Conservation (phyloP, 2,888 invertebrate species). For the Seira musarum region DNA sequence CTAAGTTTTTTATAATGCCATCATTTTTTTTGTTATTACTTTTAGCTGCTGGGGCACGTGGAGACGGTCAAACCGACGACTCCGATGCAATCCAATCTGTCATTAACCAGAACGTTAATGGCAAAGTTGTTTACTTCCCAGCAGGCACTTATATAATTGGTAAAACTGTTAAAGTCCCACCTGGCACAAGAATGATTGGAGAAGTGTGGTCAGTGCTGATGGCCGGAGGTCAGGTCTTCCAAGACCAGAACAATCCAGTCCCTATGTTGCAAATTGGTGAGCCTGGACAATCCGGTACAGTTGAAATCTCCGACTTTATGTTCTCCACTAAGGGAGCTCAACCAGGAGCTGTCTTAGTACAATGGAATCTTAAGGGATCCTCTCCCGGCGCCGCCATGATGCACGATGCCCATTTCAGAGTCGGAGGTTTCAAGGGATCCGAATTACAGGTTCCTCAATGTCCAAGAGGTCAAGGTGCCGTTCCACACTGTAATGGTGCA, state of each 20-base stretch:
- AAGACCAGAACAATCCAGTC: conserved; percentile 52
- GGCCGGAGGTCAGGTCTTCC: conserved; percentile 63
- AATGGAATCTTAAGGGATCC: conserved; percentile 58
- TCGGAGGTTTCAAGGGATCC: conserved; percentile 62
- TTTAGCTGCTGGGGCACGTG: conserved; percentile 60
- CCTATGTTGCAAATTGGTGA: conserved; percentile 66
- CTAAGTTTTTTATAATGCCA: neutral
- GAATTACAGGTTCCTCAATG: conserved; percentile 61
- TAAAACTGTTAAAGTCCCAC: conserved; percentile 60
- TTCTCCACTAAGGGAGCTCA: conserved; percentile 63
- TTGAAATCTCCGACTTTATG: conserved; percentile 66
- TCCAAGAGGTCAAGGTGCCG: conserved; percentile 38
- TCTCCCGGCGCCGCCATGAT: conserved; percentile 59
- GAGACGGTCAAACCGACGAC: conserved; percentile 66
- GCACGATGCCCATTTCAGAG: conserved; percentile 66
- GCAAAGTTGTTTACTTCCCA: conserved; percentile 65
- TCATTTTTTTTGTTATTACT: conserved; percentile 11
- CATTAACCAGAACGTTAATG: conserved; percentile 59
- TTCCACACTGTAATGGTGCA: conserved; percentile 51
- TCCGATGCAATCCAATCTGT: conserved; percentile 63
- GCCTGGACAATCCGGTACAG: conserved; percentile 57
- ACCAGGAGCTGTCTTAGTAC: conserved; percentile 66
- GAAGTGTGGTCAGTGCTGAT: conserved; percentile 65
- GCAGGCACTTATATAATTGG: conserved; percentile 62
- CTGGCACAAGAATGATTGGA: conserved; percentile 63